Percentiles rank a stretch among this genome's conserved stretches.
Evolutionary conservation across 2,888 invertebrate genomes (phyloP).

Genomic region (Cylindroiulus punctatus): DNA sequence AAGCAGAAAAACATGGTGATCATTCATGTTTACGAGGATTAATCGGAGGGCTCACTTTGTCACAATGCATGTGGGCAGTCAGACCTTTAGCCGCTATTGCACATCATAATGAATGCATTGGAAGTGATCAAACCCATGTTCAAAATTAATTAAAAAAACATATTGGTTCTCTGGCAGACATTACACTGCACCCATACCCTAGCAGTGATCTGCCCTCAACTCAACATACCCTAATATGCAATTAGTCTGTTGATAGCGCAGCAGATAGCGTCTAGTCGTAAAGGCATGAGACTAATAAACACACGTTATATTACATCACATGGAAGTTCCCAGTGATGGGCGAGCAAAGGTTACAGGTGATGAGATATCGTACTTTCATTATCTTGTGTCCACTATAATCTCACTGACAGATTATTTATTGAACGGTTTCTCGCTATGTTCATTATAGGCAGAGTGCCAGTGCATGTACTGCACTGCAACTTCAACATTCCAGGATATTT

Average conservation of each 20-base stretch:
- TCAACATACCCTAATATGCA: not conserved
- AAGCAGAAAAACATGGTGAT: not conserved
- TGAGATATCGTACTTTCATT: no score
- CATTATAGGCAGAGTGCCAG: no score
- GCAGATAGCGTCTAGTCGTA: conserved; percentile 5
- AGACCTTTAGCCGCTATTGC: not conserved
- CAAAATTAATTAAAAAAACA: not conserved
- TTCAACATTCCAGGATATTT: no score
- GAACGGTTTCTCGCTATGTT: no score
- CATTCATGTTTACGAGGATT: not conserved
- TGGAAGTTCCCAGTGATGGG: not conserved
- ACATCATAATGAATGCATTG: not conserved
- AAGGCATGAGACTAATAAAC: not conserved
- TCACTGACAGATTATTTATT: no score
- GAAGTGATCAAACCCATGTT: not conserved
- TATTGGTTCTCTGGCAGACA: no score
- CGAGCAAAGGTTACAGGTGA: not conserved
- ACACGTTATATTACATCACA: not conserved
- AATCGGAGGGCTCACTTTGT: not conserved
- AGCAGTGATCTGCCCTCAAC: not conserved
- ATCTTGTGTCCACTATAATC: no score
- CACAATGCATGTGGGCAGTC: not conserved
- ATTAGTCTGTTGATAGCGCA: not conserved
- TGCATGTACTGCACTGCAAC: no score
- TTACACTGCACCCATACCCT: no score